Percentiles rank a stretch among this genome's conserved stretches.
Evolutionary conservation across 2,888 invertebrate genomes (phyloP).

Genomic region (Dryobotodes eremita): DNA sequence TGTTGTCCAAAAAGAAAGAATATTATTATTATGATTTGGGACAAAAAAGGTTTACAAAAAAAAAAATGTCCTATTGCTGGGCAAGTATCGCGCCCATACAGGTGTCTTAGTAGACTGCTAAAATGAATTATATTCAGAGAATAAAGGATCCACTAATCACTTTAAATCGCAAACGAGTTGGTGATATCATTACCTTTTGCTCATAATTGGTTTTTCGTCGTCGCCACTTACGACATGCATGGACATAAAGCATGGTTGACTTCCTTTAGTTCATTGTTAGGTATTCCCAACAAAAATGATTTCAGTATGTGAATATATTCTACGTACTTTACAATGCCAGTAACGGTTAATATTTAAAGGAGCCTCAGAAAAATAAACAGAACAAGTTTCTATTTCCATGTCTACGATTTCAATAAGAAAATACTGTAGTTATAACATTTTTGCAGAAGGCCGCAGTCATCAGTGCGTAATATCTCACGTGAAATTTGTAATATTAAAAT

Average conservation of each 20-base stretch:
- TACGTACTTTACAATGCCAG: neutral
- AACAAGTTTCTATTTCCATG: conserved; percentile 34
- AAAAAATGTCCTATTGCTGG: neutral
- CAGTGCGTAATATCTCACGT: conserved; percentile 72
- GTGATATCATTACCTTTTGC: neutral
- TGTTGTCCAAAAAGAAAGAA: no score
- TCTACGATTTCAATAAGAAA: conserved; percentile 57
- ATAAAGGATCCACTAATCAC: neutral
- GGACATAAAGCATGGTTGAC: neutral
- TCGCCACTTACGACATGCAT: neutral
- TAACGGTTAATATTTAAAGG: conserved; percentile 2
- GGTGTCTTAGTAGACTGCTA: neutral
- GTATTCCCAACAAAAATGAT: neutral
- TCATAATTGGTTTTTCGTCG: neutral
- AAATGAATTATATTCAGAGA: neutral
- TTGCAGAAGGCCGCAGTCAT: conserved; percentile 62
- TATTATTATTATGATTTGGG: no score
- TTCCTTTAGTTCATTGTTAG: no score
- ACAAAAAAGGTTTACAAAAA: no score
- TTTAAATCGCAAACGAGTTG: neutral
- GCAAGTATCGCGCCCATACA: neutral
- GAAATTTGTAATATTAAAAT: conserved; percentile 74
- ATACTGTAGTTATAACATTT: conserved; percentile 46
- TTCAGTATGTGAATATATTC: neutral
- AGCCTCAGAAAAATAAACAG: conserved; percentile 13